phyloP scores from a whole-genome alignment of 2,797 vertebrate genomes.

The Allenopithecus nigroviridis region DNA sequence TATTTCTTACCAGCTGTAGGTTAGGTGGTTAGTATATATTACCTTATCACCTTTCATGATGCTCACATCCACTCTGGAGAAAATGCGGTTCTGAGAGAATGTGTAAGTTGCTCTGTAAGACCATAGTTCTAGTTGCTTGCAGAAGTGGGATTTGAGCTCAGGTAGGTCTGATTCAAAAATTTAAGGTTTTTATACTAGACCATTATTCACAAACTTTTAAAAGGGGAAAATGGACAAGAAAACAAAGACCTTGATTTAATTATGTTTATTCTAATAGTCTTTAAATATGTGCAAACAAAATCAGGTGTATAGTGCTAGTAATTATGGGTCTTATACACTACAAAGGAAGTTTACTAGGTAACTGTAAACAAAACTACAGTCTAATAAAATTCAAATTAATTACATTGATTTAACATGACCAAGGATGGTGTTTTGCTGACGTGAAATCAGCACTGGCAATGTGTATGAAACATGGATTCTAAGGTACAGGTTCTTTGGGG shows the following conservation, averaged over 20 bases:
- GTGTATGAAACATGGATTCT: fast-evolving
- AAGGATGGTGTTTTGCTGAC: not conserved
- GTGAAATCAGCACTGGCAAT: not conserved
- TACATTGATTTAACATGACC: not conserved
- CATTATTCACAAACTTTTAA: not conserved
- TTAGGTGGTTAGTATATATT: not conserved
- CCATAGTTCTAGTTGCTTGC: not conserved
- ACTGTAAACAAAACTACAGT: not conserved
- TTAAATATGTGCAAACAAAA: slow-evolving; percentile 24
- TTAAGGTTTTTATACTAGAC: not conserved
- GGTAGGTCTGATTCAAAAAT: not conserved
- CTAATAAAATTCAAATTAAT: slow-evolving; percentile 16
- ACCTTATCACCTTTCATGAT: not conserved
- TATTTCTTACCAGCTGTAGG: not conserved
- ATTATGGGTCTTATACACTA: not conserved
- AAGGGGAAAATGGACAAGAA: not conserved
- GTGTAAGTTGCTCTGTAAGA: not conserved
- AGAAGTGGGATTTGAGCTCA: not conserved
- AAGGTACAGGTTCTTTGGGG: not conserved
- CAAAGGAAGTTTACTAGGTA: not conserved
- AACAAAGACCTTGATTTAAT: slow-evolving; percentile 17
- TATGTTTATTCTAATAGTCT: not conserved
- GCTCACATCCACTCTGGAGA: not conserved
- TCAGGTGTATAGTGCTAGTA: not conserved
- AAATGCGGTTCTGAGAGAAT: not conserved